These are phyloP conservation scores for Heliothis peltigera DNA, from an alignment of 2,888 invertebrate genomes.

Conservation along the genomic window DNA sequence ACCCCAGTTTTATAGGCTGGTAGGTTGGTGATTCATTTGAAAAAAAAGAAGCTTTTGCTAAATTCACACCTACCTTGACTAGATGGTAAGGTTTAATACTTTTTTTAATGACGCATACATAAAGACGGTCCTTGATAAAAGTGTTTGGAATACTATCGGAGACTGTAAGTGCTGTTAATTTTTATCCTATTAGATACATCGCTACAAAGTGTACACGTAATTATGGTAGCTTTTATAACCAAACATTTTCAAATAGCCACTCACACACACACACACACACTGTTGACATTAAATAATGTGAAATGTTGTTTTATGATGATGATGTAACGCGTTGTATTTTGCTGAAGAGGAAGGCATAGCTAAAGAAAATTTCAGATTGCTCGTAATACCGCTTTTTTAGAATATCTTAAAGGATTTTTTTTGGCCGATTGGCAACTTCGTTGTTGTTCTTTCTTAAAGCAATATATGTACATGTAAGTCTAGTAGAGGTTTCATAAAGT, in stretches of 20 bases:
- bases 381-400: too few species aligned
- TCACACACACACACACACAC: too few species aligned
- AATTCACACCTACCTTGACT: slow-evolving; percentile 58
- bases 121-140: slow-evolving; percentile 72
- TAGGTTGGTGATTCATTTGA: slow-evolving; percentile 60
- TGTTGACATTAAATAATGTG: slow-evolving; percentile 43
- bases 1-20: too few species aligned
- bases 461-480: too few species aligned
- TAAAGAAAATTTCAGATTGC: not conserved
- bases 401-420: too few species aligned
- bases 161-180: slow-evolving; percentile 31
- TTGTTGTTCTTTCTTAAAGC: not conserved
- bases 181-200: slow-evolving; percentile 38
- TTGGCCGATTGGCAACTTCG: not conserved
- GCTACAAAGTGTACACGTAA: slow-evolving; percentile 59
- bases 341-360: not conserved
- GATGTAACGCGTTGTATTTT: not conserved
- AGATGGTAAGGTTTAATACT: slow-evolving; percentile 65
- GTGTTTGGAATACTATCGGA: slow-evolving; percentile 48
- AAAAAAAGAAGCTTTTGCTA: slow-evolving; percentile 59
- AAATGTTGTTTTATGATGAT: not conserved
- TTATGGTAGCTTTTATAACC: slow-evolving; percentile 62
- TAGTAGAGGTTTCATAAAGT: slow-evolving; percentile 10
- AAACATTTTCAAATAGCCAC: slow-evolving; percentile 58
- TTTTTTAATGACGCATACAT: slow-evolving; percentile 68